Base-by-base conservation (phyloP, 2,888 invertebrate genomes). In the Cephus runcator region DNA sequence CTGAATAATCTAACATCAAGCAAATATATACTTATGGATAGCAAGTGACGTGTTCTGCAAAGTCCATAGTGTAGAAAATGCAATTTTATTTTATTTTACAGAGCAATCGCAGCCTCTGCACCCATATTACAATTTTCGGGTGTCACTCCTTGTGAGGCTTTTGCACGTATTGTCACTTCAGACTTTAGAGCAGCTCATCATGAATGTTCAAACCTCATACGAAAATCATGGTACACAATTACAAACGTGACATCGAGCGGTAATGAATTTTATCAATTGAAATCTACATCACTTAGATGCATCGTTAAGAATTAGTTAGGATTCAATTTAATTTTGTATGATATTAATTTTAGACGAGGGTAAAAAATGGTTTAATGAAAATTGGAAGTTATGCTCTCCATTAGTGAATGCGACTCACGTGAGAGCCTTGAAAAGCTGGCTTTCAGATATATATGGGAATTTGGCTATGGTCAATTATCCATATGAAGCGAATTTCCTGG, bases 381-480 rank as follows among this genome's bases (percentile, higher is more conserved):
- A 94, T 34, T 98, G 97, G 94, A 94, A 95, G 75, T 92, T 98
- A 1, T 98, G 98, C 88, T 92, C 93, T 31, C 94, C 95, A 0
- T 87, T 97, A 15, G 94, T 94, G 83, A 94, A 92, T 75, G 85
- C 92, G 0, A 91, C 92, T 0, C 94, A 95, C 85, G 88, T 95
- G 0, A 86, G 91, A 0, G 85, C 84, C 0, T 92, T 98, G 23
- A 93, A 96, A 82, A 93, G 94, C 69, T 98, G 96, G 94, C 91
- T 98, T 3, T 88, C 92, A 56, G 94, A 95, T 80, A 94, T 96
- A 83, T 97, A 96, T 90, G 94, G 94, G 12, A 95, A 96, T 86
- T 91, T 98, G 82, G 98, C 98, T 0, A 99, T 99, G 98, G 96
- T 96, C 30, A 96, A 99, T 92, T 99, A 99, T 91, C 99, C 99